These are phyloP conservation scores for Gallinago media DNA, from an alignment of 2,113 vertebrate species.

Conservation along the genomic window DNA sequence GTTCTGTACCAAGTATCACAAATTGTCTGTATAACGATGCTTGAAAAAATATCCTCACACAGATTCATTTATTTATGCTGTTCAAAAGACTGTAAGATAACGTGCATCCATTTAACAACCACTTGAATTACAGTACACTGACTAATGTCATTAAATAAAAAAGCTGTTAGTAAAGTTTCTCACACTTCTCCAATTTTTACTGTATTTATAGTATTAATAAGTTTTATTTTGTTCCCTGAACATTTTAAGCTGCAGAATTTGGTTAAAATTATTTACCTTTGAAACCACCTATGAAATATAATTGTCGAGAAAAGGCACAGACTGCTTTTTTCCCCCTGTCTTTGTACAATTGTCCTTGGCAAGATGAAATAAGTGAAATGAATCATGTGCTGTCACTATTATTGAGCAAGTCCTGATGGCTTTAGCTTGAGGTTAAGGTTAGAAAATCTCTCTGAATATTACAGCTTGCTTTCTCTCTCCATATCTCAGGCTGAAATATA, in stretches of 20 bases:
- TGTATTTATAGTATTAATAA: not conserved
- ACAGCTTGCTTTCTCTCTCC: not conserved
- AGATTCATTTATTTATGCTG: not conserved
- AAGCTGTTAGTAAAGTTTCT: not conserved
- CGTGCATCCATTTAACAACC: not conserved
- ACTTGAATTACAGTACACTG: not conserved
- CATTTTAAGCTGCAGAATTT: not conserved
- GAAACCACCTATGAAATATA: not conserved
- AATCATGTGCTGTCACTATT: constrained; percentile 48
- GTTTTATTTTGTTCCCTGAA: not conserved
- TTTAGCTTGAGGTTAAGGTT: constrained; percentile 54
- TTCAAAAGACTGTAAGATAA: not conserved
- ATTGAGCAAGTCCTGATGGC: constrained; percentile 13
- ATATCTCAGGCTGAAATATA: not conserved
- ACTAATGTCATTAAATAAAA: not conserved
- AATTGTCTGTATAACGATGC: not conserved
- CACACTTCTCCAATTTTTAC: not conserved
- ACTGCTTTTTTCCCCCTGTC: not conserved
- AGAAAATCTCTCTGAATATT: constrained; percentile 46
- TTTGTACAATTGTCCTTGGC: constrained; percentile 35
- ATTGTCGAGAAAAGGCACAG: not conserved
- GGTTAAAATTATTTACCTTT: not conserved
- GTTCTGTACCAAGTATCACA: not conserved
- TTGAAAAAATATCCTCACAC: not conserved
- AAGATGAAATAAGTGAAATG: constrained; percentile 37